These are phyloP conservation scores for Cheumatopsyche charites DNA, from an alignment of 1,140 invertebrate species.

Conservation along the genomic window DNA sequence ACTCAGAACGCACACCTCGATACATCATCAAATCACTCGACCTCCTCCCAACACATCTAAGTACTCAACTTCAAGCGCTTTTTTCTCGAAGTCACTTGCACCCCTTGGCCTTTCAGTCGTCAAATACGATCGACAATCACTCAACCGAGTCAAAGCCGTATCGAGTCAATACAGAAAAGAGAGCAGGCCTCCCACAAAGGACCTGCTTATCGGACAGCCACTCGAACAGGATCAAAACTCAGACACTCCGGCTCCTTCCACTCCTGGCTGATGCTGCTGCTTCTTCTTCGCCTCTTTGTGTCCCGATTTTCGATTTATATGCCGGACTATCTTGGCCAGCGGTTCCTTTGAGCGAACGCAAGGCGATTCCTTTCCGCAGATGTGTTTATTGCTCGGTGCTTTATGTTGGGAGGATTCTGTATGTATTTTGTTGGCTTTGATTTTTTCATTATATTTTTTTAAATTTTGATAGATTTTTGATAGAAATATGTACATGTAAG, in stretches of 20 bases:
- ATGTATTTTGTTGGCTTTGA: too few species aligned
- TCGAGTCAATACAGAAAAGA: constrained; percentile 43
- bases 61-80: too few species aligned
- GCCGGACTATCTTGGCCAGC: constrained; percentile 30
- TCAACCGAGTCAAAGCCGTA: constrained; percentile 43
- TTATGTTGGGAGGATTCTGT: too few species aligned
- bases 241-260: constrained; percentile 30
- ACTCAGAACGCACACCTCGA: too few species aligned
- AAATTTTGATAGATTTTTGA: too few species aligned
- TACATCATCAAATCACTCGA: too few species aligned
- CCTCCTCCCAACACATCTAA: too few species aligned
- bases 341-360: not conserved
- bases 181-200: constrained; percentile 19
- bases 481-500: too few species aligned
- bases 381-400: constrained; percentile 13
- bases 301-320: constrained; percentile 49
- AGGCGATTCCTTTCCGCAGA: not conserved
- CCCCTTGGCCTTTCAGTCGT: too few species aligned
- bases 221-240: constrained; percentile 28
- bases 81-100: too few species aligned
- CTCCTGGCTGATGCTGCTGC: not conserved
- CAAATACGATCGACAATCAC: too few species aligned
- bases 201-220: constrained; percentile 17
- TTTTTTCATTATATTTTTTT: too few species aligned
- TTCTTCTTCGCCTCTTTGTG: constrained; percentile 40